Percentiles rank a stretch among this genome's conserved stretches.
Conservation (phyloP, 2,797 vertebrate species). For the Epinephelus malabaricus region DNA sequence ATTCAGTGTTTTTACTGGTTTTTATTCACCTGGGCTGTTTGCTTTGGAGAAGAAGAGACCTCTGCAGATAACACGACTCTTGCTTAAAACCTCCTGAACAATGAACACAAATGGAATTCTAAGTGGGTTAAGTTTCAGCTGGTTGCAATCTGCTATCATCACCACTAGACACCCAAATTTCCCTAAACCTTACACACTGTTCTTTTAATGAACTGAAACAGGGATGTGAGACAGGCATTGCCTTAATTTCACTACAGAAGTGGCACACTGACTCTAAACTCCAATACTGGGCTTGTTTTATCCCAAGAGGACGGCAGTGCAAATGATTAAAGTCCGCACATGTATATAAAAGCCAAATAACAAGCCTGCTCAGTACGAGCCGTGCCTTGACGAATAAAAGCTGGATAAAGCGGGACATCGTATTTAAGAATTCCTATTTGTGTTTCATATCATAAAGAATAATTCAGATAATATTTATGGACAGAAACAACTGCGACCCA, state of each 20-base stretch:
- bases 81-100: no score
- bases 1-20: no score
- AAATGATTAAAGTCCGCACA: slow-evolving; percentile 7
- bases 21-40: no score
- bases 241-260: background rate
- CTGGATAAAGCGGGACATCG: slow-evolving; percentile 3
- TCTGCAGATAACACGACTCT: no score
- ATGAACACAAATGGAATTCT: no score
- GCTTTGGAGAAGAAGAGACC: no score
- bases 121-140: no score
- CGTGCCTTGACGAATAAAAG: slow-evolving; percentile 11
- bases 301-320: background rate
- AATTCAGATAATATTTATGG: slow-evolving; percentile 23
- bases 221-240: background rate
- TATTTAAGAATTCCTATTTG: slow-evolving; percentile 20
- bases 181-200: no score
- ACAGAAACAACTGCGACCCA: slow-evolving; percentile 39
- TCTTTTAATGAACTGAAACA: background rate
- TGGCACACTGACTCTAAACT: background rate
- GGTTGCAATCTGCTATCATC: no score
- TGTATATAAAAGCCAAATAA: slow-evolving; percentile 22
- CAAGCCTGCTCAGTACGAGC: slow-evolving; percentile 22
- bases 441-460: slow-evolving; percentile 24
- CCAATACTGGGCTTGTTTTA: background rate
- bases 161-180: no score